Base-by-base conservation (phyloP, 2,113 vertebrate genomes). In the Acanthisitta chloris region DNA sequence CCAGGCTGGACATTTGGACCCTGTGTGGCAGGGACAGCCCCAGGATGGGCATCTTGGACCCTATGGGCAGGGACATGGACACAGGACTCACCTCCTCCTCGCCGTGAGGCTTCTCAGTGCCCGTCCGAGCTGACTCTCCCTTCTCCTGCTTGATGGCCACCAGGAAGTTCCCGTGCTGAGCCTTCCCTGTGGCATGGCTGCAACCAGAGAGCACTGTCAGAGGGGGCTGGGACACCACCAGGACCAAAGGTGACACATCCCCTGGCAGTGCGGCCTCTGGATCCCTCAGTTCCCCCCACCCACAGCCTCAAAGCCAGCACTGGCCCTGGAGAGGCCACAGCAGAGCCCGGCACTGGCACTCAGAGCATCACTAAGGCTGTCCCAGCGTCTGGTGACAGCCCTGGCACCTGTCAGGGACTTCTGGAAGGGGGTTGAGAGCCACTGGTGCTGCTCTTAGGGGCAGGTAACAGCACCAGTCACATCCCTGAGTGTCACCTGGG, bases 81-180 rank as follows among this genome's bases (percentile, higher is more conserved):
- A 33, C 1, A 0, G 15, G 20, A 20, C 97, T 98, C 95, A 98
- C 98, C 98, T 98, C 98, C 73, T 98, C 98, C 79, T 98, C 98
- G 0, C 94, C 72, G 0, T 96, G 81, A 0, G 94, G 96, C 80
- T 98, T 98, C 82, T 98, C 98, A 0, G 80, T 0, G 0, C 97
- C 94, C 0, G 92, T 24, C 31, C 97, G 94, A 0, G 92, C 92
- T 1, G 66, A 88, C 55, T 98, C 98, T 10, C 96, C 80, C 34
- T 98, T 98, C 90, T 98, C 98, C 87, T 98, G 98, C 59, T 98
- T 98, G 88, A 98, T 88, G 23, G 98, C 72, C 86, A 98, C 97
- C 93, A 98, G 70, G 85, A 98, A 98, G 91, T 81, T 96, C 5
- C 97, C 98, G 16, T 98, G 97, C 31, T 97, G 98, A 65, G 96